Evolutionary conservation across 2,113 vertebrate genomes (phyloP).

Genomic region (Colius striatus): DNA sequence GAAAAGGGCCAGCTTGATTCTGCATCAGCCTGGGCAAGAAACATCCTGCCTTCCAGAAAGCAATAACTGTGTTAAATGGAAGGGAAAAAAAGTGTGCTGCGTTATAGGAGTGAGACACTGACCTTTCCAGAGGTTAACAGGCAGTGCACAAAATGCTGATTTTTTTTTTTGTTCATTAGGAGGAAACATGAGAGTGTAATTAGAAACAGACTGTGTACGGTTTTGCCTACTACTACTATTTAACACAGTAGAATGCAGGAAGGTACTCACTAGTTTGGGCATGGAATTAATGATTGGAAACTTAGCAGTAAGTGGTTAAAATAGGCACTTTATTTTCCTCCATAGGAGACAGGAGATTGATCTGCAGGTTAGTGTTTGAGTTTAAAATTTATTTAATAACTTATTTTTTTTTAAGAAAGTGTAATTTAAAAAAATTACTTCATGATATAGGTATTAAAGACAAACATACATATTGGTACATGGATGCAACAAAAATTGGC

Average conservation of each 20-base stretch:
- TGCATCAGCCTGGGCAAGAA: not conserved
- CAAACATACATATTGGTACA: not conserved
- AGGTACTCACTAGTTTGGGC: not conserved
- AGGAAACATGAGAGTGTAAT: slow-evolving; percentile 48
- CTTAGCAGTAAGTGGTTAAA: not conserved
- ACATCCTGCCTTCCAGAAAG: slow-evolving; percentile 4
- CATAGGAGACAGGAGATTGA: not conserved
- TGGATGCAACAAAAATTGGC: not conserved
- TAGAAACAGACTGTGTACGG: slow-evolving; percentile 8
- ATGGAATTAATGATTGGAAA: not conserved
- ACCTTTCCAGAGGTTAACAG: slow-evolving; percentile 44
- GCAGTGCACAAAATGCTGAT: not conserved
- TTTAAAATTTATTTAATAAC: not conserved
- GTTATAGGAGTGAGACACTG: not conserved
- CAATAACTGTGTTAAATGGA: not conserved
- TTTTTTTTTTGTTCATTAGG: slow-evolving; percentile 40
- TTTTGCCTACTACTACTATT: not conserved
- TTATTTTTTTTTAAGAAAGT: not conserved
- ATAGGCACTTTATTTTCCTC: not conserved
- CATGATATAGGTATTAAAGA: not conserved
- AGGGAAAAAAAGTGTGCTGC: not conserved
- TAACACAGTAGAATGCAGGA: not conserved
- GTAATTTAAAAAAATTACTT: not conserved
- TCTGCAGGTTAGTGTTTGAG: not conserved
- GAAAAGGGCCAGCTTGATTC: not conserved